phyloP scores from a whole-genome alignment of 35 echinoderm and acorn worm species.

The Ptychodera flava region DNA sequence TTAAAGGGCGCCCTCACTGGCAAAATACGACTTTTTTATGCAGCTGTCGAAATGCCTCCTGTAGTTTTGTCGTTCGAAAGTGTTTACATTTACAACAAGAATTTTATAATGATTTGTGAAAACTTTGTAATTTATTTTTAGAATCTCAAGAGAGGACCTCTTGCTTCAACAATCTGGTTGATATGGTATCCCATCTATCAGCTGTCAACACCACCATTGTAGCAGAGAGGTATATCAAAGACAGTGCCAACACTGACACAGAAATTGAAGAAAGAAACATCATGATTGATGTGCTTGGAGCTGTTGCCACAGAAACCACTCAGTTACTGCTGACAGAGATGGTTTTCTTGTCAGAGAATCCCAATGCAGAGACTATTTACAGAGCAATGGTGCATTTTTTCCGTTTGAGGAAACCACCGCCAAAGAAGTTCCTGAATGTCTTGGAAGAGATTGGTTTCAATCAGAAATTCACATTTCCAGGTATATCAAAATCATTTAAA shows the following conservation, averaged over 20 bases:
- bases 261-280: background rate
- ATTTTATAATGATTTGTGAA: no score
- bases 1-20: no score
- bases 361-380: background rate
- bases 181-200: background rate
- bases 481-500: no score
- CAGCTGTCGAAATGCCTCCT: no score
- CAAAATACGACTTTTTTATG: no score
- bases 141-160: background rate
- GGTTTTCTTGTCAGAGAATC: background rate
- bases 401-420: background rate
- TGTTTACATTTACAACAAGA: no score
- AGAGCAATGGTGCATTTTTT: background rate
- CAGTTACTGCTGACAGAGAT: background rate
- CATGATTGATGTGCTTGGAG: background rate
- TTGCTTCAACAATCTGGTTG: background rate
- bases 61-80: no score
- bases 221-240: background rate
- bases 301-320: background rate
- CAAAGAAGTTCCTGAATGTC: background rate
- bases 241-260: background rate
- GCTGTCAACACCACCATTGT: background rate
- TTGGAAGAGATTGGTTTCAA: background rate
- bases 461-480: background rate
- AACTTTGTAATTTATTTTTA: no score